Evolutionary conservation across 1,140 invertebrate species (phyloP).

Genomic region (Maniola jurtina): DNA sequence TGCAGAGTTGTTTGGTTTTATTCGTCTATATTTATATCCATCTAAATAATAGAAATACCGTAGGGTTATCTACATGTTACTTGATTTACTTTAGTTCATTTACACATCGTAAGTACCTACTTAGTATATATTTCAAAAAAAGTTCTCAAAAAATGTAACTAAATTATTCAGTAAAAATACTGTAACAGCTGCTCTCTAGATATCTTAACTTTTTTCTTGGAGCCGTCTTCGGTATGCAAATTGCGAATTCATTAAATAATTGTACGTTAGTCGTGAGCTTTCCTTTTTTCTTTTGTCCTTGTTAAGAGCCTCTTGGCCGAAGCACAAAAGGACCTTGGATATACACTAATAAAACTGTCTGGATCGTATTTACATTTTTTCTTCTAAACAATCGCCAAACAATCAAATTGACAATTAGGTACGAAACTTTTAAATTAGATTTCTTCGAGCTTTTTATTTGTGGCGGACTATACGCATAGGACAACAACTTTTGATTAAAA

Average conservation of each 20-base stretch:
- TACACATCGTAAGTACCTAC: too few species aligned
- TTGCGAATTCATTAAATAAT: slow-evolving; percentile 71
- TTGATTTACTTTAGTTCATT: too few species aligned
- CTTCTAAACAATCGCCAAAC: slow-evolving; percentile 15
- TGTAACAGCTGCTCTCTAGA: slow-evolving; percentile 33
- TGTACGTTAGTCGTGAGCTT: slow-evolving; percentile 55
- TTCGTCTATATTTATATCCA: not conserved
- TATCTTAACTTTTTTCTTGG: slow-evolving; percentile 42
- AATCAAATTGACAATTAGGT: slow-evolving; percentile 19
- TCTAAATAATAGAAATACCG: too few species aligned
- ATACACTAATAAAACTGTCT: slow-evolving; percentile 39
- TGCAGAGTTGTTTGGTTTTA: not conserved
- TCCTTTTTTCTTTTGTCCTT: slow-evolving; percentile 52
- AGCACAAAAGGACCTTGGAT: slow-evolving; percentile 40
- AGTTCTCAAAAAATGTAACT: too few species aligned
- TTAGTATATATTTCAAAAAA: too few species aligned
- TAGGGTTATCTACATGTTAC: too few species aligned
- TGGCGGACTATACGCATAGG: not conserved
- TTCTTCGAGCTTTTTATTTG: slow-evolving; percentile 13
- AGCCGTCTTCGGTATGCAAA: slow-evolving; percentile 63
- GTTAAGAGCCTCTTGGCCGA: slow-evolving; percentile 53
- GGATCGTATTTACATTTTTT: slow-evolving; percentile 35
- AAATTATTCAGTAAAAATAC: not conserved
- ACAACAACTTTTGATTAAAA: too few species aligned
- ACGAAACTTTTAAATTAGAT: slow-evolving; percentile 18